phyloP scores from a whole-genome alignment of 2,888 invertebrate genomes.

The Parthenolecanium corni region DNA sequence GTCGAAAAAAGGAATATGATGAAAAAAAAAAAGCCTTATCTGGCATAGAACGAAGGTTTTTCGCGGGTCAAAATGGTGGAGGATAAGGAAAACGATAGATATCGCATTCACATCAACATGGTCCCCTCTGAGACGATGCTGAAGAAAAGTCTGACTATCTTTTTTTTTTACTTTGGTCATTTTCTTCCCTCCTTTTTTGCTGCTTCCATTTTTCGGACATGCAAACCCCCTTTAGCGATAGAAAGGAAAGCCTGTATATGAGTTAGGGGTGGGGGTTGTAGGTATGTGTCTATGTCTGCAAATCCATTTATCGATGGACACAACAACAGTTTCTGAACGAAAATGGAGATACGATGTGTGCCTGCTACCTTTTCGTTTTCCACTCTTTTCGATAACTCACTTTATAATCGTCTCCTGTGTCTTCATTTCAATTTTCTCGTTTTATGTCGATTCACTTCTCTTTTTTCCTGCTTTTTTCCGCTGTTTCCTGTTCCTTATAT shows the following conservation, averaged over 20 bases:
- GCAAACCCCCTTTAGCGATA: too few species aligned
- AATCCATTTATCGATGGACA: slow-evolving; percentile 13
- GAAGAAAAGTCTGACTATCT: background rate
- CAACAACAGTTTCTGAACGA: background rate
- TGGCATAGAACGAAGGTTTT: slow-evolving; percentile 2
- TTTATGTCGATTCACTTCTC: background rate
- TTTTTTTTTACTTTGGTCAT: background rate
- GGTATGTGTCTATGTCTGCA: background rate
- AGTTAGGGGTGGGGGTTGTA: too few species aligned
- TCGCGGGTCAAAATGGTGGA: slow-evolving; percentile 5
- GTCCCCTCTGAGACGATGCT: background rate
- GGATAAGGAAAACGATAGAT: slow-evolving; percentile 25
- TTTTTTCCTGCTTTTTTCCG: background rate
- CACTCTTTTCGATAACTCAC: background rate
- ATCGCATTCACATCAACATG: slow-evolving; percentile 17
- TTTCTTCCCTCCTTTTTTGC: background rate
- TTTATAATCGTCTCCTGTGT: background rate
- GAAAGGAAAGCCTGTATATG: too few species aligned
- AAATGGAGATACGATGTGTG: slow-evolving; percentile 2
- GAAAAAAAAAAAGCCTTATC: slow-evolving; percentile 23
- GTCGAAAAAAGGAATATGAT: background rate
- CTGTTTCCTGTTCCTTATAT: too few species aligned
- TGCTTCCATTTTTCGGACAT: background rate
- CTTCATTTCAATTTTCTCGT: slow-evolving; percentile 3
- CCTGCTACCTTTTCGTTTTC: background rate